phyloP scores from a whole-genome alignment of 1,140 invertebrate genomes.

The Halictus rubicundus region DNA sequence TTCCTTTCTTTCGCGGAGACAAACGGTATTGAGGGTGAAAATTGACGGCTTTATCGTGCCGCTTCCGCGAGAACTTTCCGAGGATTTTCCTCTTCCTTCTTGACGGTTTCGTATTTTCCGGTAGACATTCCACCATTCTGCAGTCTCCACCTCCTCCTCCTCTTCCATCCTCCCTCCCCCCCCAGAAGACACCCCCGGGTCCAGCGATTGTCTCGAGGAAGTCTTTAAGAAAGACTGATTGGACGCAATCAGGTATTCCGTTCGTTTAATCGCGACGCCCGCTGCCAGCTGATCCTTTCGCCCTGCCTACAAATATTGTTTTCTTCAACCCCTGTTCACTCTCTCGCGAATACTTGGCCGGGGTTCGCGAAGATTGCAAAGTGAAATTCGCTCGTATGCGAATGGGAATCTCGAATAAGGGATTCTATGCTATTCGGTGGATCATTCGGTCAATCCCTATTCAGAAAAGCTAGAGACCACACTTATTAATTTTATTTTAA shows the following conservation, averaged over 20 bases:
- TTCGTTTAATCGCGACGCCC: conserved; percentile 33
- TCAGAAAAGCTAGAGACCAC: too few relatives aligned
- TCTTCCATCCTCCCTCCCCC: too few relatives aligned
- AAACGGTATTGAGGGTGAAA: conserved; percentile 76
- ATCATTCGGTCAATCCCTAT: too few relatives aligned
- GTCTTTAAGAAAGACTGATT: conserved; percentile 45
- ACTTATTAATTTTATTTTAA: too few relatives aligned
- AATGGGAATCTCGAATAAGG: too few relatives aligned
- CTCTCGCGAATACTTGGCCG: too few relatives aligned
- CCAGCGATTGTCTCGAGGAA: conserved; percentile 31
- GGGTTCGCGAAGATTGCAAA: too few relatives aligned
- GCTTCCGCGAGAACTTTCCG: conserved; percentile 61
- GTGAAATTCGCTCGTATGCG: too few relatives aligned
- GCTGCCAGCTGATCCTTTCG: neutral
- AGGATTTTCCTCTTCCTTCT: conserved; percentile 56
- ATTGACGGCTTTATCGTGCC: conserved; percentile 77
- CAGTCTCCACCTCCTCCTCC: neutral
- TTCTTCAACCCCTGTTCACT: neutral
- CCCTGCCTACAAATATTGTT: conserved; percentile 17
- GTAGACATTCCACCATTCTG: conserved; percentile 16
- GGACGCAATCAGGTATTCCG: conserved; percentile 38
- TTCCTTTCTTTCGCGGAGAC: conserved; percentile 72
- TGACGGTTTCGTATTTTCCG: conserved; percentile 58
- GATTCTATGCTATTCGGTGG: too few relatives aligned
- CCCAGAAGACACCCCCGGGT: too few relatives aligned